Percentiles rank a stretch among this genome's conserved stretches.
These are phyloP conservation scores for Eristalinus aeneus DNA, from an alignment of 2,888 invertebrate species.

Conservation along the genomic window DNA sequence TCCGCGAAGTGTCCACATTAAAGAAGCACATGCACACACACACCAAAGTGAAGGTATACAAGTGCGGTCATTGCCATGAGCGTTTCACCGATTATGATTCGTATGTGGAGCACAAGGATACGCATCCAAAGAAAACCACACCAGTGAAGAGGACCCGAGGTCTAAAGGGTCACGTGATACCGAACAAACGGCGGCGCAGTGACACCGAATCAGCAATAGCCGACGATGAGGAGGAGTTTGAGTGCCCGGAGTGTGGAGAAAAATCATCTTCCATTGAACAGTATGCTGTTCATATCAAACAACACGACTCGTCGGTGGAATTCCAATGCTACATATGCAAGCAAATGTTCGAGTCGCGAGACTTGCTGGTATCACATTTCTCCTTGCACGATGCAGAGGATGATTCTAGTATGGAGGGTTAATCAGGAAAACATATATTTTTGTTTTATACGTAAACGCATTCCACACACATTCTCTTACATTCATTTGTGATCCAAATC, in stretches of 20 bases:
- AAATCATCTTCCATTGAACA: constrained; percentile 77
- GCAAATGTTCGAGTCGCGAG: constrained; percentile 72
- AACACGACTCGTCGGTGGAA: constrained; percentile 74
- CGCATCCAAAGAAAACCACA: constrained; percentile 72
- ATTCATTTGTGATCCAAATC: constrained; percentile 39
- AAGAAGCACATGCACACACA: constrained; percentile 80
- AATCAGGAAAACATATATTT: constrained; percentile 26
- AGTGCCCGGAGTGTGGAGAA: constrained; percentile 78
- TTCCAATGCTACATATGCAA: constrained; percentile 75
- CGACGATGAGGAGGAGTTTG: constrained; percentile 76
- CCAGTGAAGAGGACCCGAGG: constrained; percentile 52
- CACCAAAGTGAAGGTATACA: constrained; percentile 78
- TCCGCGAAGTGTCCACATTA: constrained; percentile 79
- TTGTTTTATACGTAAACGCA: constrained; percentile 33
- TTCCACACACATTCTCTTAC: constrained; percentile 36
- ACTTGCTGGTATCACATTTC: constrained; percentile 73
- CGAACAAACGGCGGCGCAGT: constrained; percentile 59
- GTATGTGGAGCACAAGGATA: constrained; percentile 76
- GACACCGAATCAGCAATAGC: constrained; percentile 62
- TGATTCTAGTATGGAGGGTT: constrained; percentile 64
- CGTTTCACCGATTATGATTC: constrained; percentile 78
- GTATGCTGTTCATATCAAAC: constrained; percentile 77
- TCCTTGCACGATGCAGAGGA: constrained; percentile 69
- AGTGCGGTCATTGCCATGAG: constrained; percentile 76
- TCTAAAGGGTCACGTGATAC: constrained; percentile 61